These are phyloP conservation scores for Argyrosomus japonicus DNA, from an alignment of 2,113 vertebrate species.

Conservation along the genomic window DNA sequence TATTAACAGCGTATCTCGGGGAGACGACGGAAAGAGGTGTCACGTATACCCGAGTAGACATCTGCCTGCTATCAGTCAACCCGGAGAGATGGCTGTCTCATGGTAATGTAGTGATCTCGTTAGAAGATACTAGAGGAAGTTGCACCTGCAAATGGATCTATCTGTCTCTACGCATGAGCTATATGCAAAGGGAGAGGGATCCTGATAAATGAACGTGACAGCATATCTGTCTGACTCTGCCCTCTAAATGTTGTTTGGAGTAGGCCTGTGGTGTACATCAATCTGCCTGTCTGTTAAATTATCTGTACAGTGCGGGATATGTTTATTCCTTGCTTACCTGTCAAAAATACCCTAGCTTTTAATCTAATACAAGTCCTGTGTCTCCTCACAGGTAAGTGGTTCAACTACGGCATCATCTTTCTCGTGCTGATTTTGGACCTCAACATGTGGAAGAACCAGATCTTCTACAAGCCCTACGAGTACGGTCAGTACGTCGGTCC, in stretches of 20 bases:
- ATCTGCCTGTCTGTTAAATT: conserved; percentile 19
- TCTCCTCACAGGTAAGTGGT: conserved; percentile 94
- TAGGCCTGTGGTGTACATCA: conserved; percentile 1
- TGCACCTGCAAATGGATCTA: conserved; percentile 52
- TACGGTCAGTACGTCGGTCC: conserved; percentile 98
- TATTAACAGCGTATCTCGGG: conserved; percentile 73
- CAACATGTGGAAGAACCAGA: conserved; percentile 99
- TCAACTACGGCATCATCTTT: conserved; percentile 99
- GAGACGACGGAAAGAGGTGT: conserved; percentile 52
- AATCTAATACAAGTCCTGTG: conserved; percentile 2
- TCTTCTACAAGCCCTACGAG: conserved; percentile 98
- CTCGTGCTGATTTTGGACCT: conserved; percentile 98
- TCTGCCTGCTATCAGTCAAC: conserved; percentile 70
- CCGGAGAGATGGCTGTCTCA: conserved; percentile 65
- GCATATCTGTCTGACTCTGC: conserved; percentile 29
- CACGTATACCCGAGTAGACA: conserved; percentile 57
- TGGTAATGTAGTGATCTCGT: conserved; percentile 65
- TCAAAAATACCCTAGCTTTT: not conserved
- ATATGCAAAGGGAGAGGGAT: conserved; percentile 43
- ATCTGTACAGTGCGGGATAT: not conserved
- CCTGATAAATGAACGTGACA: conserved; percentile 53
- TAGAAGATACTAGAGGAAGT: conserved; percentile 57
- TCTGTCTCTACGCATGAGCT: conserved; percentile 23
- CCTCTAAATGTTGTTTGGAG: conserved; percentile 36
- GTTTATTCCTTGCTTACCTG: conserved; percentile 12